Evolutionary conservation across 2,888 invertebrate genomes (phyloP).

Genomic region (Watsonalla cultraria): DNA sequence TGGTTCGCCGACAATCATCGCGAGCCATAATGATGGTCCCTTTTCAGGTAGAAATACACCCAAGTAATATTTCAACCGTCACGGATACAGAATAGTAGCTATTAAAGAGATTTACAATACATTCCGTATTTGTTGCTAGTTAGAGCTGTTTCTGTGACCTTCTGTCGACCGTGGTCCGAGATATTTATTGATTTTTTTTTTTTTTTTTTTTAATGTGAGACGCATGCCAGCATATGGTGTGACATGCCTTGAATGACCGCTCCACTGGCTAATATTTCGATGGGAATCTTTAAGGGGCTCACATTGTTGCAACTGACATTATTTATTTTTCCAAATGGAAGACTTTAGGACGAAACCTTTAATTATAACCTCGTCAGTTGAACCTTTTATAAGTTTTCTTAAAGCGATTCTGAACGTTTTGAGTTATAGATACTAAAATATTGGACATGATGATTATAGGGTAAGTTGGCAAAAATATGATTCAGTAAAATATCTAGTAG

Average conservation of each 20-base stretch:
- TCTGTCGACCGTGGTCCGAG: slow-evolving; percentile 61
- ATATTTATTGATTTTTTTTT: slow-evolving; percentile 64
- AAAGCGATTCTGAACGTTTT: too few species aligned
- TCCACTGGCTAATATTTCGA: slow-evolving; percentile 50
- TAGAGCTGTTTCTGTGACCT: slow-evolving; percentile 63
- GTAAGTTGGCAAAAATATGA: too few species aligned
- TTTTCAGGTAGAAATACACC: slow-evolving; percentile 73
- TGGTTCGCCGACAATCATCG: slow-evolving; percentile 71
- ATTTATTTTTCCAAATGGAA: slow-evolving; percentile 26
- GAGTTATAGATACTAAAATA: too few species aligned
- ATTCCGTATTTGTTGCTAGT: slow-evolving; percentile 68
- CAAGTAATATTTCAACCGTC: slow-evolving; percentile 75
- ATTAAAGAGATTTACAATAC: slow-evolving; percentile 75
- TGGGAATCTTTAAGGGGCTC: slow-evolving; percentile 20
- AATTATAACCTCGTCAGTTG: not conserved
- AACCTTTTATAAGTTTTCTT: not conserved
- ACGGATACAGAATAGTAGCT: slow-evolving; percentile 62
- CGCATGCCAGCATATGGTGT: slow-evolving; percentile 60
- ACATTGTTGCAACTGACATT: slow-evolving; percentile 40
- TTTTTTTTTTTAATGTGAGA: slow-evolving; percentile 48
- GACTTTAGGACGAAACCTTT: not conserved
- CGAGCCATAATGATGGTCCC: slow-evolving; percentile 68
- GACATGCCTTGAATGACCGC: slow-evolving; percentile 57
- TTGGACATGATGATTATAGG: too few species aligned
- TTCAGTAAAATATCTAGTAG: too few species aligned